Evolutionary conservation across 2,113 vertebrate genomes (phyloP).

Genomic region (Channa argus): DNA sequence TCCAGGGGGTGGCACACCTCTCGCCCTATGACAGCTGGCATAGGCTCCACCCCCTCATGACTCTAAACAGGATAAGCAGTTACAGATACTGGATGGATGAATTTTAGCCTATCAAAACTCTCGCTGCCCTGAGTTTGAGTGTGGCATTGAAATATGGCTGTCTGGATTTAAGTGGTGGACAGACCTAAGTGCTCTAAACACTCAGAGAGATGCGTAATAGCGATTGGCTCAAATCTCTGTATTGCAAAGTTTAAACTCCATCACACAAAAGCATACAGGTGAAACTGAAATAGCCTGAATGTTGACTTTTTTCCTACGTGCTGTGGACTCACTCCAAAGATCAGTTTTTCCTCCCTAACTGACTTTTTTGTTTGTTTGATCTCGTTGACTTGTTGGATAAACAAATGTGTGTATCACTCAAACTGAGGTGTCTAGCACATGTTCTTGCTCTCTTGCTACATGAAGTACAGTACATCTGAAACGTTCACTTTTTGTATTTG

Average conservation of each 20-base stretch:
- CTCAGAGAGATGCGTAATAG: neutral
- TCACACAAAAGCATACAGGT: slow-evolving; percentile 2
- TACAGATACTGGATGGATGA: no score
- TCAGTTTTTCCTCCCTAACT: neutral
- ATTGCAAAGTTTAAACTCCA: neutral
- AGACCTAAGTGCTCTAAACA: neutral
- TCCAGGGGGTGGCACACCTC: no score
- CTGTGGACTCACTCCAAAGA: slow-evolving; percentile 6
- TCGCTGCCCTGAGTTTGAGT: no score
- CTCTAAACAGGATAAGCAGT: no score
- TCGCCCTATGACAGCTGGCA: no score
- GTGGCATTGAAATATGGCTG: no score
- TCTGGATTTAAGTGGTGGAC: neutral
- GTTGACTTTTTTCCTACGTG: slow-evolving; percentile 20
- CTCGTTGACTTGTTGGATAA: neutral
- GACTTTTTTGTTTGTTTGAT: neutral
- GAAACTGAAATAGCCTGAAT: slow-evolving; percentile 17
- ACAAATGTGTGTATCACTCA: neutral
- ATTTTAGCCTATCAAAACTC: no score
- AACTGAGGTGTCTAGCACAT: neutral
- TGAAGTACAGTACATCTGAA: neutral
- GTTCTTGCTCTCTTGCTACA: neutral
- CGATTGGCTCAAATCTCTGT: neutral
- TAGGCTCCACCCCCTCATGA: no score
- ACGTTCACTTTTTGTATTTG: neutral